Base-by-base conservation (phyloP, 2,113 vertebrate species). In the Furnarius figulus region DNA sequence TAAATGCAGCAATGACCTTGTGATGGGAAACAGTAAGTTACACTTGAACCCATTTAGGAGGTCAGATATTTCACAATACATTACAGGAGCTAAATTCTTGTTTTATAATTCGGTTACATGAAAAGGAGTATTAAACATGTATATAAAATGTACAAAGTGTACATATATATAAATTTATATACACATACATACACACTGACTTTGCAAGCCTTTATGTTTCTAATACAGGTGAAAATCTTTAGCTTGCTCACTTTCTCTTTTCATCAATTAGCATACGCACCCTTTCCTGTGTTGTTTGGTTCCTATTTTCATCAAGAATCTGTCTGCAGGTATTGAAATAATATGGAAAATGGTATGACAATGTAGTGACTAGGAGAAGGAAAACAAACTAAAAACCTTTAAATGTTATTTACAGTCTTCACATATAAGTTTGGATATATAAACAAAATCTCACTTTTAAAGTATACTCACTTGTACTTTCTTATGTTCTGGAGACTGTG, bases 1-100 rank as follows among this genome's bases (percentile, higher is more conserved):
- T 98, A 98, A 98, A 99, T 98, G 96, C 97, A 98, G 96, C 88
- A 91, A 88, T 98, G 98, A 99, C 98, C 98, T 99, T 99, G 98
- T 98, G 98, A 98, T 98, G 96, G 97, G 95, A 97, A 98, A 98
- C 97, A 97, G 97, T 94, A 98, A 98, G 97, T 97, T 98, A 98
- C 96, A 98, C 98, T 98, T 98, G 98, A 99, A 98, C 98, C 96
- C 98, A 98, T 98, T 99, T 98, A 99, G 97, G 93, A 98, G 97
- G 97, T 98, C 96, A 97, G 72, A 52, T 76, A 97, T 96, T 97
- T 97, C 97, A 96, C 78, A 82, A 93, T 85, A 56, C 3, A 63
- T 89, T 95, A 72, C 46, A 56, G 81, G 49, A 72, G 30, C 27
- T 90, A 82, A 94, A 92, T 65, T 40, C 19, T 84, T 85, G 23